Evolutionary conservation across 2,797 vertebrate genomes (phyloP).

Genomic region (Gypaetus barbatus): DNA sequence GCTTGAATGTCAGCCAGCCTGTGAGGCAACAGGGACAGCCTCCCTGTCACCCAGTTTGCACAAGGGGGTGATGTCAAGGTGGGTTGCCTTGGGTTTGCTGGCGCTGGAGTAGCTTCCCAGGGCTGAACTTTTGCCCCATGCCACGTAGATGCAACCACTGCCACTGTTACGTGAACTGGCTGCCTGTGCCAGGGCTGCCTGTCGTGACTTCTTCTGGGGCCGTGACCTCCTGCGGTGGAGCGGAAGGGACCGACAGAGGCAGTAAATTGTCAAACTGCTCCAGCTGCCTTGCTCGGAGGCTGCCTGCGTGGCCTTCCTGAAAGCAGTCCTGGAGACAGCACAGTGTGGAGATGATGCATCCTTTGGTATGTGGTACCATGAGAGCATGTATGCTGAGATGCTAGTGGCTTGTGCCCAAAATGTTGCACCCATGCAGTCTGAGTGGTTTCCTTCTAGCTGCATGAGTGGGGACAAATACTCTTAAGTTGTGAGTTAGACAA

Average conservation of each 20-base stretch:
- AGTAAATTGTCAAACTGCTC: background rate
- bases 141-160: background rate
- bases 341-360: accelerated
- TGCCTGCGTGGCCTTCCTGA: background rate
- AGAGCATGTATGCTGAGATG: background rate
- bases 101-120: background rate
- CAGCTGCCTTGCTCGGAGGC: background rate
- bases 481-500: background rate
- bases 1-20: background rate
- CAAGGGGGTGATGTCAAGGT: background rate
- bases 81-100: background rate
- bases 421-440: background rate
- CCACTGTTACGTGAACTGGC: background rate
- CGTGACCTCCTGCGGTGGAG: accelerated
- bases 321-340: background rate
- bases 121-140: background rate
- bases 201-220: background rate
- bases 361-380: background rate
- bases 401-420: background rate
- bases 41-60: background rate
- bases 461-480: background rate
- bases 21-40: background rate
- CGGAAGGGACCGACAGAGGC: background rate
- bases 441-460: background rate
- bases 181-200: background rate